Base-by-base conservation (phyloP, 2,797 vertebrate genomes). In the Myotis planiceps region DNA sequence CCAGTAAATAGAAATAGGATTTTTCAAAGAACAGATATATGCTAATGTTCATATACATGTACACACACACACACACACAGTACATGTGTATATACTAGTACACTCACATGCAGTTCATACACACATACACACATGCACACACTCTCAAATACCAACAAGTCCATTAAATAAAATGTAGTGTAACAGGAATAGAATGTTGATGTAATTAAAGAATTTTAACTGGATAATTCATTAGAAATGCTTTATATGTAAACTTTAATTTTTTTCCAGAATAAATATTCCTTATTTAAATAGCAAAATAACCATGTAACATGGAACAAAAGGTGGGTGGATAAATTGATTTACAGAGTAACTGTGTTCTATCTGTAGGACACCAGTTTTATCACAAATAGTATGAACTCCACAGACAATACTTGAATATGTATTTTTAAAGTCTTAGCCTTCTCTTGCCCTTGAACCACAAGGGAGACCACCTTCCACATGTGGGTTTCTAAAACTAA, bases 161-260 rank as follows among this genome's bases (percentile, higher is more conserved):
- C 10, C 63, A 76, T 75, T 78, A 95, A 94, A 83, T 79, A 74
- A 94, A 83, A 79, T n/a, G n/a, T 10, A 68, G 71, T 75, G 39
- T 76, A 89, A 90, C 34, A 47, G 42, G 69, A 87, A 95, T 32
- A 63, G 37, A 96, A 92, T 76, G 53, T 74, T 65, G 58, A 78
- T 53, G 51, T 49, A 89, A 91, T 90, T 82, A 79, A 84, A 95
- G 68, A 45, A 92, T 92, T 89, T 71, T 81, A 39, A 92, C 19
- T 9, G 5, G 47, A 66, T 92, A 94, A 90, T 92, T 94, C 69
- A 34, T 89, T 86, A 95, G 47, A 90, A 91, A 92, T 76, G 63
- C 5, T 85, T 96, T 85, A 37, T 25, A 68, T 75, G 16, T 5
- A 87, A 23, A 78, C 9, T 75, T 92, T 93, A 92, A 72, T 39